Evolutionary conservation across 2,888 invertebrate species (phyloP).

Genomic region (Yponomeuta plumbellus): DNA sequence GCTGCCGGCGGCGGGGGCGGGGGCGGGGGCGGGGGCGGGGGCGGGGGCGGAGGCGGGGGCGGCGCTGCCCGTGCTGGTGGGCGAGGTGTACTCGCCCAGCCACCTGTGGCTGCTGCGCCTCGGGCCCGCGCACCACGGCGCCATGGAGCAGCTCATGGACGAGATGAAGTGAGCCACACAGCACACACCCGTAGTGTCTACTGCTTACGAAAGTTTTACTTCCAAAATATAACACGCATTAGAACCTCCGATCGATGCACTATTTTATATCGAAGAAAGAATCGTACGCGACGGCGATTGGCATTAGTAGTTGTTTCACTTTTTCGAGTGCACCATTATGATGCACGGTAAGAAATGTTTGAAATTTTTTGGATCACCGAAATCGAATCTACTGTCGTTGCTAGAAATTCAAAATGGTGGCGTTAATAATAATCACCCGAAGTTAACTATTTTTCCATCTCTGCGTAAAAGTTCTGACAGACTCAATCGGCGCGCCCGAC

Average conservation of each 20-base stretch:
- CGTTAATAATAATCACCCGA: not conserved
- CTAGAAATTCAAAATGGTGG: too few species aligned
- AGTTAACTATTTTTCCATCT: not conserved
- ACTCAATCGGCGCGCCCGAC: too few species aligned
- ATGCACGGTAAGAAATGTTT: too few species aligned
- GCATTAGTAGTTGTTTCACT: too few species aligned
- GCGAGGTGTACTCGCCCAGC: conserved; percentile 74
- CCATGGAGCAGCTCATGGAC: conserved; percentile 68
- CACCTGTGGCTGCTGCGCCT: conserved; percentile 75
- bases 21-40: conserved; percentile 37
- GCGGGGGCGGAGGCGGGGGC: conserved; percentile 35
- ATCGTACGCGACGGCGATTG: too few species aligned
- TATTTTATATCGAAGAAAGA: too few species aligned
- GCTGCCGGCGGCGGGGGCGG: conserved; percentile 30
- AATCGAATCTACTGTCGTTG: too few species aligned
- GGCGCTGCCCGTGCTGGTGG: conserved; percentile 47
- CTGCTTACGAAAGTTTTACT: too few species aligned
- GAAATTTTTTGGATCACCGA: not conserved
- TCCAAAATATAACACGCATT: not conserved
- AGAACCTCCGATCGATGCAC: not conserved
- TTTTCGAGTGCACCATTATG: too few species aligned
- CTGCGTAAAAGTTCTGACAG: too few species aligned
- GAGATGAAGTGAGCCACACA: conserved; percentile 61
- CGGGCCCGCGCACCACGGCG: conserved; percentile 40
- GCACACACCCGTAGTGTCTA: too few species aligned